Percentiles rank a stretch among this genome's conserved stretches.
phyloP scores from a whole-genome alignment of 2,888 invertebrate genomes.

The Orthosia gracilis region DNA sequence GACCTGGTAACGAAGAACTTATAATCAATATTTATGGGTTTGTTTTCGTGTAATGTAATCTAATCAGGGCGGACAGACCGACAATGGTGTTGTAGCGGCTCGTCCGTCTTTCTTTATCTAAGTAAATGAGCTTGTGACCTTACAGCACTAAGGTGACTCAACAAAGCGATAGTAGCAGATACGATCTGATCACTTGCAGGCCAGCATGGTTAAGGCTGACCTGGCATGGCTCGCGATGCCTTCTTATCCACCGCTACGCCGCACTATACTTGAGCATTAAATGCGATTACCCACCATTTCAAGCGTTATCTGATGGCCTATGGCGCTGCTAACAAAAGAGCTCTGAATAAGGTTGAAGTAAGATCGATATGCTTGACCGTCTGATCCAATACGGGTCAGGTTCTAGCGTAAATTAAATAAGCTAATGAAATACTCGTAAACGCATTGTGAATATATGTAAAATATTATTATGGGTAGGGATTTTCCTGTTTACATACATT shows the following conservation, averaged over 20 bases:
- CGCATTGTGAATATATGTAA: slow-evolving; percentile 2
- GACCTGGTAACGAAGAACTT: slow-evolving; percentile 40
- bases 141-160: slow-evolving; percentile 70
- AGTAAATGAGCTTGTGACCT: slow-evolving; percentile 71
- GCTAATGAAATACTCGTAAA: slow-evolving; percentile 17
- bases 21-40: slow-evolving; percentile 64
- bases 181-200: slow-evolving; percentile 80
- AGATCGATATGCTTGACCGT: slow-evolving; percentile 81
- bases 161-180: slow-evolving; percentile 75
- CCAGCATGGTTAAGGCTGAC: slow-evolving; percentile 81
- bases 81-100: slow-evolving; percentile 48
- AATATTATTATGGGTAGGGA: not conserved
- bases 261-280: slow-evolving; percentile 84
- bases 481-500: not conserved
- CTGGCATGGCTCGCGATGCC: slow-evolving; percentile 70
- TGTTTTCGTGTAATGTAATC: slow-evolving; percentile 62
- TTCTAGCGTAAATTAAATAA: slow-evolving; percentile 53
- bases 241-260: slow-evolving; percentile 74
- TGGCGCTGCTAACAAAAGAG: slow-evolving; percentile 81
- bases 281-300: slow-evolving; percentile 85
- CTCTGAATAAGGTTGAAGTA: slow-evolving; percentile 78
- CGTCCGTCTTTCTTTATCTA: slow-evolving; percentile 69
- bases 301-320: slow-evolving; percentile 87
- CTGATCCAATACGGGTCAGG: slow-evolving; percentile 66
- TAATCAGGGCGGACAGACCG: slow-evolving; percentile 54